Evolutionary conservation across 2,888 invertebrate species (phyloP), one percentile per base, ranked within the genome.

Genomic region (Gymnosoma rotundatum): DNA sequence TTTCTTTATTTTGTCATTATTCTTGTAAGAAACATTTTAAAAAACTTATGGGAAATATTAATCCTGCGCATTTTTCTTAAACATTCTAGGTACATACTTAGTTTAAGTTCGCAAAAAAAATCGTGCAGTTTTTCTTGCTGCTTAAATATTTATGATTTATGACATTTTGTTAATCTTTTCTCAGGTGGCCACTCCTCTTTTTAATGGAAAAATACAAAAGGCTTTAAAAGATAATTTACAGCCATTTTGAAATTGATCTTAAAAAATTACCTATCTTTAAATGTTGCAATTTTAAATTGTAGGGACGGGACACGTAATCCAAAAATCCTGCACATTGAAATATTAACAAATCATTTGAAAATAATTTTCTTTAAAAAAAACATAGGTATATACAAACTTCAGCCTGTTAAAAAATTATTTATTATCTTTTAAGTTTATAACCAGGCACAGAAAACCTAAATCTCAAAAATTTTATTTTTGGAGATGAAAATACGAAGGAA

Each of bases 131-230:
- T 50, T 48, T 10, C 4, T 52, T 8, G 18, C 14, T 16, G 5
- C 14, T 25, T 42, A 16, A 64, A 63, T 56, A 50, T 36, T 32
- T 60, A 79, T 72, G 64, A 79, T 66, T 50, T 79, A 64, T 73
- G 72, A 72, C 72, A 79, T 79, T 66, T 78, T 78, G 36, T 38
- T 48, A 50, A 70, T 45, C 7, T 56, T 48, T n/a, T 20, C 9
- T 56, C 14, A 58, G 20, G 9, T 36, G 54, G 63, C 78, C 78
- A 78, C 70, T 14, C 78, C 78, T 72, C 56, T 25, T 25, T 56
- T 25, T 56, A 48, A 48, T 16, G n/a, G 1, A 16, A 48, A 16
- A 48, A 48, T 14, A 48, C 5, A 48, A 16, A 48, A 48, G 14
- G 16, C 14, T 48, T 48, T 42, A 42, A 42, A 48, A 48, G 16